Percentiles rank a stretch among this genome's conserved stretches.
These are phyloP conservation scores for Phylloscopus collybita DNA, from an alignment of 2,797 vertebrate species.

Conservation along the genomic window DNA sequence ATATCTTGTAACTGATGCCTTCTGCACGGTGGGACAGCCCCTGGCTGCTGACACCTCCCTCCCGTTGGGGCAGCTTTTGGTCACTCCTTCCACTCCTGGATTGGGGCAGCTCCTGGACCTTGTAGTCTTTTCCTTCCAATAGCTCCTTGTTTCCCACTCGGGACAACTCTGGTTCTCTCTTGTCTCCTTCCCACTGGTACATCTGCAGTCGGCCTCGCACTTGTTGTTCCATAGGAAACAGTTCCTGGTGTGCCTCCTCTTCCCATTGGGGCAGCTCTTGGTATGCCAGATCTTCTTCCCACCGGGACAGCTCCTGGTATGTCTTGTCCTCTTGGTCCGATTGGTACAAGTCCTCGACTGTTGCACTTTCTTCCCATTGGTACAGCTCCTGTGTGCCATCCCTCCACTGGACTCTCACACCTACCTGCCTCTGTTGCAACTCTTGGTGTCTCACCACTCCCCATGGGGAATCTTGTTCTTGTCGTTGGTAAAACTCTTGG, in stretches of 20 bases:
- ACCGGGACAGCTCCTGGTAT: background rate
- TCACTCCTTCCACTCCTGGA: background rate
- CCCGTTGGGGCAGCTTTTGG: background rate
- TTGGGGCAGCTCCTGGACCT: background rate
- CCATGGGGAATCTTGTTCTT: background rate
- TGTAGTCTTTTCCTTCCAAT: background rate
- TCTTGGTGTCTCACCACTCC: background rate
- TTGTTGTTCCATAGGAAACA: background rate
- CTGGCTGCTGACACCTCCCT: background rate
- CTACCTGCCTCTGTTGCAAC: background rate
- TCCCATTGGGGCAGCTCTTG: background rate
- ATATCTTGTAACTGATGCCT: background rate
- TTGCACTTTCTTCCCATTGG: background rate
- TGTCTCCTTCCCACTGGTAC: background rate
- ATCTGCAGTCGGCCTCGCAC: fast-evolving
- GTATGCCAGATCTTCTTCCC: background rate
- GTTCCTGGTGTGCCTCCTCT: background rate
- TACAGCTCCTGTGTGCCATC: background rate
- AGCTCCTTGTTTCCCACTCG: background rate
- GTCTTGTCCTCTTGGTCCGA: background rate
- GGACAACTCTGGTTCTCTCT: background rate
- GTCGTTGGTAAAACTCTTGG: background rate
- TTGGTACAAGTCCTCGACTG: too few species aligned
- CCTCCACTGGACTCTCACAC: background rate
- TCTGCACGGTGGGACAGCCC: background rate